Conservation (phyloP, 2,888 invertebrate species). For the Hemithea aestivaria region DNA sequence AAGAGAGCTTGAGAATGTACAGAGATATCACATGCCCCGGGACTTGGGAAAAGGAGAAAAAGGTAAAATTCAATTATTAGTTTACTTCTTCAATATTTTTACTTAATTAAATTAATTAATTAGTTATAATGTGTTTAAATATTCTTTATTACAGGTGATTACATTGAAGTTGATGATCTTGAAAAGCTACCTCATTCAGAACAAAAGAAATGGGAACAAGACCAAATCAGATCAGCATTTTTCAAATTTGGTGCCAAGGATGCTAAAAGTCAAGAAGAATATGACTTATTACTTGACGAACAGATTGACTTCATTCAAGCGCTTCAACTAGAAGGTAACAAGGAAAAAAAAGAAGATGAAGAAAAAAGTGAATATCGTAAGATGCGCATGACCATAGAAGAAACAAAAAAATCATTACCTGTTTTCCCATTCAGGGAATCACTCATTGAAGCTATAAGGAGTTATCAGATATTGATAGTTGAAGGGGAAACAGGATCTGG, state of each 20-base stretch:
- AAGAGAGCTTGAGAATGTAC: slow-evolving; percentile 93
- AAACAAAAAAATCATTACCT: slow-evolving; percentile 94
- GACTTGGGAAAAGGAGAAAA: slow-evolving; percentile 87
- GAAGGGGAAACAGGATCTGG: slow-evolving; percentile 99
- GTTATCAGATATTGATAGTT: slow-evolving; percentile 94
- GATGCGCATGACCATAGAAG: slow-evolving; percentile 89
- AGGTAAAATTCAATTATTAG: slow-evolving; percentile 47
- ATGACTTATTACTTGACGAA: slow-evolving; percentile 96
- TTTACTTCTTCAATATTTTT: too few species aligned
- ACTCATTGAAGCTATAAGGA: slow-evolving; percentile 93
- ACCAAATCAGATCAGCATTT: slow-evolving; percentile 95
- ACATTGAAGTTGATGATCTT: slow-evolving; percentile 90
- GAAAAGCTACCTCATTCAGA: slow-evolving; percentile 91
- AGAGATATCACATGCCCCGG: slow-evolving; percentile 96
- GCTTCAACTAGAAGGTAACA: slow-evolving; percentile 86
- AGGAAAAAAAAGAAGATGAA: slow-evolving; percentile 78
- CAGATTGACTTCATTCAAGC: slow-evolving; percentile 99
- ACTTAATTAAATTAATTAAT: too few species aligned
- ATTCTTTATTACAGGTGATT: slow-evolving; percentile 79
- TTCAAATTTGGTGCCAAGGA: slow-evolving; percentile 97
- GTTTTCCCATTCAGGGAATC: slow-evolving; percentile 95
- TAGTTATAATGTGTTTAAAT: too few species aligned
- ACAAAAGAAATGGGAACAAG: slow-evolving; percentile 98
- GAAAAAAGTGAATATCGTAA: slow-evolving; percentile 82
- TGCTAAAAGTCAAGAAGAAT: slow-evolving; percentile 86